Base-by-base conservation (phyloP, 2,113 vertebrate genomes). In the Platycercus adscitus region DNA sequence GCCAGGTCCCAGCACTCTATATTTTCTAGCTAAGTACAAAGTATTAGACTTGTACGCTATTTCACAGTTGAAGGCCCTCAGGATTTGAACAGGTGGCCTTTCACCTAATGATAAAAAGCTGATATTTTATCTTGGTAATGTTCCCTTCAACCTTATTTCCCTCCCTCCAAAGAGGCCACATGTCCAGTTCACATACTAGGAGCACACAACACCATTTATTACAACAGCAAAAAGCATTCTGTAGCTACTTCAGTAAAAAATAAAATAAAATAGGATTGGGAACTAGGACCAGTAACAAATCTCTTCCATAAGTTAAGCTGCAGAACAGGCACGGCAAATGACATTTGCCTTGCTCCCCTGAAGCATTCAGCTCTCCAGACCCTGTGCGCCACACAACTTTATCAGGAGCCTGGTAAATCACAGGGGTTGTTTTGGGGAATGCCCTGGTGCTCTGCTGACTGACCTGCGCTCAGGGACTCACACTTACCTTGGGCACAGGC, bases 311-410 rank as follows among this genome's bases (percentile, higher is more conserved):
- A 37, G 16, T 1, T 58, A 9, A 26, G n/a, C 8, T 35, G 56
- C 10, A 33, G 64, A 39, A 24, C 29, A 47, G 39, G 8, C 2
- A 3, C 0, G 4, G 33, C 2, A 37, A 5, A 2, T 2, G 15
- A 37, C 8, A 3, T 29, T 26, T 35, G 17, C 25, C 50, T 7
- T 5, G 24, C 43, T 29, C 8, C n/a, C 39, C 21, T 2, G 1
- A 17, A 23, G 19, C 5, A 1, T 17, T 49, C 25, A 1, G 15
- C 10, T 46, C 61, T 35, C 37, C 33, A 60, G 44, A 37, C 10
- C 23, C 55, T 9, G 7, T 8, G 7, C 13, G 1, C 29, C 55
- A 7, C 12, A 13, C 9, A 1, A 64, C 77, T 24, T 14, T 11
- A 1, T 8, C 19, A 6, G 0, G 1, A 41, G 41, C 17, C 41